These are phyloP conservation scores for Caenorhabditis latens DNA, from an alignment of 1,140 invertebrate genomes.

Conservation along the genomic window DNA sequence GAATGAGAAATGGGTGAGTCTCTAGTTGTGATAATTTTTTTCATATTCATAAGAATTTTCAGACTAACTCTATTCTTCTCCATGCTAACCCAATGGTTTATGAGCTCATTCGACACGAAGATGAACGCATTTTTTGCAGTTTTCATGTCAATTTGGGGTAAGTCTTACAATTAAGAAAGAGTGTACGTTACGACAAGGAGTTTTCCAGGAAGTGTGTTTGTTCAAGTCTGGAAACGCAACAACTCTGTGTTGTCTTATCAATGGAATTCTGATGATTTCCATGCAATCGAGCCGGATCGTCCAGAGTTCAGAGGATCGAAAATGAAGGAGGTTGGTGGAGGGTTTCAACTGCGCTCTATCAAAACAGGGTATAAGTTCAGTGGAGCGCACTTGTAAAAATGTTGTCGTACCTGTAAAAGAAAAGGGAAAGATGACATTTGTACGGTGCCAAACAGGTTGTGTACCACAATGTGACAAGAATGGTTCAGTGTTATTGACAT, in stretches of 20 bases:
- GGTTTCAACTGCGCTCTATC: too few species aligned
- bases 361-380: too few species aligned
- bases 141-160: conserved; percentile 66
- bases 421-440: too few species aligned
- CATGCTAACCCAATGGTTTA: conserved; percentile 55
- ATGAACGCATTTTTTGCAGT: conserved; percentile 63
- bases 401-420: too few species aligned
- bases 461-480: too few species aligned
- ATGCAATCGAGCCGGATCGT: conserved; percentile 59
- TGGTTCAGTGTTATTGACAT: too few species aligned
- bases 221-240: conserved; percentile 60
- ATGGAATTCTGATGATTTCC: conserved; percentile 62
- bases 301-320: conserved; percentile 52
- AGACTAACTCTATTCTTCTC: conserved; percentile 40
- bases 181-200: background rate
- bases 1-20: conserved; percentile 42
- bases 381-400: too few species aligned
- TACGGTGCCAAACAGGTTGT: too few species aligned
- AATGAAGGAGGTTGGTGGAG: conserved; percentile 21
- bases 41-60: too few species aligned
- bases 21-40: too few species aligned
- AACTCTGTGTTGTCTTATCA: conserved; percentile 56
- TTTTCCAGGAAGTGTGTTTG: conserved; percentile 55
- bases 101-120: conserved; percentile 60
- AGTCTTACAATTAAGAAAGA: background rate